These are phyloP conservation scores for Vesta saturnalis DNA, from an alignment of 2,888 invertebrate species.

Conservation along the genomic window DNA sequence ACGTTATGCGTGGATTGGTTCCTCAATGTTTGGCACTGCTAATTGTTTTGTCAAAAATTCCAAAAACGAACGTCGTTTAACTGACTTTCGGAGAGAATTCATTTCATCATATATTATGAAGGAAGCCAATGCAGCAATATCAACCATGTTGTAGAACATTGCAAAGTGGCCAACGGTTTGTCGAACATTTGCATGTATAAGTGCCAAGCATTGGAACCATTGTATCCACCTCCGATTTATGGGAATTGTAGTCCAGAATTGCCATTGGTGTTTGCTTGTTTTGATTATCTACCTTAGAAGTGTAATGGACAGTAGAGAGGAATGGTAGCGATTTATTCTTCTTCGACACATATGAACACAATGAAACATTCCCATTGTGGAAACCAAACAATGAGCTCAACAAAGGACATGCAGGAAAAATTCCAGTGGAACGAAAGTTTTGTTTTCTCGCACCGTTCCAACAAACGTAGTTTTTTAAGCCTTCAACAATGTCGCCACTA, in stretches of 20 bases:
- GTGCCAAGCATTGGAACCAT: no score
- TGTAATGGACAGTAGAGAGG: not conserved
- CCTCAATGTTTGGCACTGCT: not conserved
- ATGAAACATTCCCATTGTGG: not conserved
- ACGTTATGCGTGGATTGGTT: not conserved
- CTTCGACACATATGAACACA: slow-evolving; percentile 10
- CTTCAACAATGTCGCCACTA: not conserved
- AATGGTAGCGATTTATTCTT: not conserved
- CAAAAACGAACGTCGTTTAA: not conserved
- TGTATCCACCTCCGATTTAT: no score
- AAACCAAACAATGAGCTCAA: no score
- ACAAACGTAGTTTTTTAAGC: no score
- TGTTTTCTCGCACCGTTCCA: no score
- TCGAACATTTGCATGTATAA: no score
- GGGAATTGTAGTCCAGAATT: not conserved
- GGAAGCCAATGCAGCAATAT: not conserved
- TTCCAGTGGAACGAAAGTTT: no score
- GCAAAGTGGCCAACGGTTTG: not conserved
- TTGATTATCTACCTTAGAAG: not conserved
- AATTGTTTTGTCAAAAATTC: no score
- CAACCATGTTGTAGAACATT: not conserved
- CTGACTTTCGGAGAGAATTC: not conserved
- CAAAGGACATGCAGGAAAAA: no score
- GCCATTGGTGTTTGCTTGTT: not conserved
- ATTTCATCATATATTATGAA: not conserved